phyloP scores from a whole-genome alignment of 2,888 invertebrate genomes.

The Drosophila buzzatii region DNA sequence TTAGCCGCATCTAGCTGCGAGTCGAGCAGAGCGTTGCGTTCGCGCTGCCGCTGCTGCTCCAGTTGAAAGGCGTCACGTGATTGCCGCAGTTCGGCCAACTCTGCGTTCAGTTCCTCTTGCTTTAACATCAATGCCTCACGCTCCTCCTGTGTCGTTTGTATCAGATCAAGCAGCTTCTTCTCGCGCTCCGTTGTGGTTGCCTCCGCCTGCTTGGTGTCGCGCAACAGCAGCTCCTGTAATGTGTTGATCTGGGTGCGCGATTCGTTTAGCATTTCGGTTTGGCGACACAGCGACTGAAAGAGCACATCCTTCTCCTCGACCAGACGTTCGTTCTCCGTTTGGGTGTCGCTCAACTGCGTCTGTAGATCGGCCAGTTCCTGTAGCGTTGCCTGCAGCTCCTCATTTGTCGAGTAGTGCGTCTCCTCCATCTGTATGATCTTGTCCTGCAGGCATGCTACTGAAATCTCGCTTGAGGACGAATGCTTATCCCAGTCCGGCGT shows the following conservation, averaged over 20 bases:
- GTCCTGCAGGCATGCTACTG: constrained; percentile 96
- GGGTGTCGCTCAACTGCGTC: constrained; percentile 93
- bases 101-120: constrained; percentile 91
- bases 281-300: constrained; percentile 95
- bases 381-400: constrained; percentile 96
- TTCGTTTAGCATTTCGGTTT: constrained; percentile 96
- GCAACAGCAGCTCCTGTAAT: constrained; percentile 91
- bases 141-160: constrained; percentile 94
- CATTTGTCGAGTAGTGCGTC: constrained; percentile 91
- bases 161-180: constrained; percentile 92
- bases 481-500: constrained; percentile 97
- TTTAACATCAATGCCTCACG: constrained; percentile 90
- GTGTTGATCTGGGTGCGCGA: constrained; percentile 93
- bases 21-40: constrained; percentile 90
- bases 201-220: constrained; percentile 89
- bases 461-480: constrained; percentile 95
- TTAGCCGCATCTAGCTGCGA: constrained; percentile 90
- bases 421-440: constrained; percentile 89
- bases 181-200: constrained; percentile 90
- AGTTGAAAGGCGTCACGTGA: constrained; percentile 87
- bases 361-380: constrained; percentile 96
- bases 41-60: constrained; percentile 89
- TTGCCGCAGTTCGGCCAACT: constrained; percentile 88
- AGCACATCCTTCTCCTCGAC: constrained; percentile 95
- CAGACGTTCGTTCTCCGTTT: constrained; percentile 94